Evolutionary conservation across 2,797 vertebrate species (phyloP).

Genomic region (Passerculus sandwichensis): DNA sequence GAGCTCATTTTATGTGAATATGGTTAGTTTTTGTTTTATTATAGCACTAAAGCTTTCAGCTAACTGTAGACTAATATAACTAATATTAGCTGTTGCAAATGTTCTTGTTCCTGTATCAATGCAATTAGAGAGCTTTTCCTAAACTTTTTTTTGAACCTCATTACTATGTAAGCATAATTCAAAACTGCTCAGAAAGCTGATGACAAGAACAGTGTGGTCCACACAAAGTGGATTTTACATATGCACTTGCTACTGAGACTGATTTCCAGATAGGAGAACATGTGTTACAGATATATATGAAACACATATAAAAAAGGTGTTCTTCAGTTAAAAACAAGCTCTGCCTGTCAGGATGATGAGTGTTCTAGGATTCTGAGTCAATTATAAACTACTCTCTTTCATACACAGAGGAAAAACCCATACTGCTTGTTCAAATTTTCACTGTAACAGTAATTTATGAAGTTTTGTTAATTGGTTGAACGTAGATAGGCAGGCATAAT

Average conservation of each 20-base stretch:
- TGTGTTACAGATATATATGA: slow-evolving; percentile 56
- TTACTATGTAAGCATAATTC: background rate
- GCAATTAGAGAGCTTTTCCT: slow-evolving; percentile 10
- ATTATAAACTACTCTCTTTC: slow-evolving; percentile 34
- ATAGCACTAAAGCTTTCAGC: background rate
- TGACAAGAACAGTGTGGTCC: background rate
- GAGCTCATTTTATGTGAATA: background rate
- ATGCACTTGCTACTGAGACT: background rate
- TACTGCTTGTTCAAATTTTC: slow-evolving; percentile 22
- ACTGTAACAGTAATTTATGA: slow-evolving; percentile 8
- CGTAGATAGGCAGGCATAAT: background rate
- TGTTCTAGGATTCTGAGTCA: slow-evolving; percentile 46
- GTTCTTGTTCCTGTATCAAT: slow-evolving; percentile 6
- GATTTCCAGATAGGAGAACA: slow-evolving; percentile 48
- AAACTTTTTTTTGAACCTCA: background rate
- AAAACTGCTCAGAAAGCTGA: slow-evolving; percentile 1
- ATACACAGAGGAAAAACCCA: background rate
- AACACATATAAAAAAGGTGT: slow-evolving; percentile 38
- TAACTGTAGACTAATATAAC: background rate
- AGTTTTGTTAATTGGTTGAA: slow-evolving; percentile 37
- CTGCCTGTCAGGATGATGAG: slow-evolving; percentile 53
- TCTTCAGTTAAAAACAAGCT: slow-evolving; percentile 59
- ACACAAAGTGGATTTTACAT: background rate
- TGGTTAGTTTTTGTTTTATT: background rate
- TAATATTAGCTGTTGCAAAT: background rate